Base-by-base conservation (phyloP, 1,140 invertebrate species). In the Stegodyphus dumicola region DNA sequence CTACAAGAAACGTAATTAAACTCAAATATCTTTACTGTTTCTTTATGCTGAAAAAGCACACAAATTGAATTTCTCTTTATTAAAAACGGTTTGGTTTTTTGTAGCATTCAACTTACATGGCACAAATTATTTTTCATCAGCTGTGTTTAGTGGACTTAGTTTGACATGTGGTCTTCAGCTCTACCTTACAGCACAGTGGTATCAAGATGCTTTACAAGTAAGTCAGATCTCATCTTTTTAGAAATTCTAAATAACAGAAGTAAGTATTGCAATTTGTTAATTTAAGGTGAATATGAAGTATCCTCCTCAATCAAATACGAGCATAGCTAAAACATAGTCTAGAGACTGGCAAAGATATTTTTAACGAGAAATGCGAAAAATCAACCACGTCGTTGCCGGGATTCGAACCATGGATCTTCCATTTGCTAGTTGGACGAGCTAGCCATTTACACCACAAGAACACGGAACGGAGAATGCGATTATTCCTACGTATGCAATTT, bases 181-280 rank as follows among this genome's bases (percentile, higher is more conserved):
- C 18, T 76, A 60, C 33, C 9, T 77, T 6, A 51, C 74, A 13
- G 83, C 83, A 13, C 83, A 85, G 33, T 85, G 74, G 73, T 85
- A 85, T 77, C 83, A 85, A 33, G 70, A 85, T 10, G 75, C 73
- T 10, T 18, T 85, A 33, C 53, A 60, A 17, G 83, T 85, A 70
- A 77, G 74, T 77, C 9, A 33, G 13, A n/a, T n/a, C 17, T 56
- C n/a, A 74, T 11, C 10, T 48, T 15, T 74, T 48, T 53, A 48
- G 1, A 10, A 49, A 9, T 52, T 51, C 10, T 13, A 3, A 7
- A 52, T 74, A 74, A 51, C 9, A 48, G 0, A 48, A 49, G 3
- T 74, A 54, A 56, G 54, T 7, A 9, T 1, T 9, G 1, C 4
- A 77, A 48, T 18, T 7, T 18, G 17, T 54, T 48, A 69, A 69